Evolutionary conservation across 2,113 vertebrate species (phyloP).

Genomic region (Abramis brama): DNA sequence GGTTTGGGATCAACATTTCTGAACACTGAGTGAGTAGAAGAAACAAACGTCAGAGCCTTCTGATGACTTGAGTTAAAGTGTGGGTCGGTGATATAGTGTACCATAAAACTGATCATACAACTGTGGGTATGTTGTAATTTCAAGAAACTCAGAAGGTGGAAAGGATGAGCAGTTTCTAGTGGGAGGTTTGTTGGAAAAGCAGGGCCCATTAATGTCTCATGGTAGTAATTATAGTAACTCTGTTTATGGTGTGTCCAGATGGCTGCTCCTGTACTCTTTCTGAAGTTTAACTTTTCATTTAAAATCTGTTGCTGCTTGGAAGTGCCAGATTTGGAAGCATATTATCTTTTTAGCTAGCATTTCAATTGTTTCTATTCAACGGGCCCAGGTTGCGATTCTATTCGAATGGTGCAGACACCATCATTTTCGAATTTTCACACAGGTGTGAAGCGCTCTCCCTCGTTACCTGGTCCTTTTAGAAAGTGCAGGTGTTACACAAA

Average conservation of each 20-base stretch:
- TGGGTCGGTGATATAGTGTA: constrained; percentile 20
- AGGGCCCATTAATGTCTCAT: constrained; percentile 25
- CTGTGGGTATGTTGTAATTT: constrained; percentile 22
- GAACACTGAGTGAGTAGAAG: neutral
- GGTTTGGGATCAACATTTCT: neutral
- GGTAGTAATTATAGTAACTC: constrained; percentile 35
- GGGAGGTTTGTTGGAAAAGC: constrained; percentile 32
- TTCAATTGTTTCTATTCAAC: neutral
- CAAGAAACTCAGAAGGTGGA: constrained; percentile 1
- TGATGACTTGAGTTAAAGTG: neutral
- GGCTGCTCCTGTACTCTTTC: constrained; percentile 26
- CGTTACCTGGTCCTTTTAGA: constrained; percentile 21
- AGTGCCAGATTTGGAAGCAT: constrained; percentile 22
- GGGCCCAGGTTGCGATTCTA: neutral
- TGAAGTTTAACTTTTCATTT: constrained; percentile 40
- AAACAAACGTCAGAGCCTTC: neutral
- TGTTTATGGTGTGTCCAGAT: constrained; percentile 28
- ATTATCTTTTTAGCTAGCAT: neutral
- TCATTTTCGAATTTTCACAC: constrained; percentile 13
- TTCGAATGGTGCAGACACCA: constrained; percentile 6
- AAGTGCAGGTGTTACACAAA: constrained; percentile 37
- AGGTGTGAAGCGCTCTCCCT: constrained; percentile 7
- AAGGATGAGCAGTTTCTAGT: constrained; percentile 29
- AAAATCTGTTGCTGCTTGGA: constrained; percentile 17
- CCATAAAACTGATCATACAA: neutral